Conservation (phyloP, 37 sponge, comb jelly and placozoan genomes). For the Lycopodina hypogea region DNA sequence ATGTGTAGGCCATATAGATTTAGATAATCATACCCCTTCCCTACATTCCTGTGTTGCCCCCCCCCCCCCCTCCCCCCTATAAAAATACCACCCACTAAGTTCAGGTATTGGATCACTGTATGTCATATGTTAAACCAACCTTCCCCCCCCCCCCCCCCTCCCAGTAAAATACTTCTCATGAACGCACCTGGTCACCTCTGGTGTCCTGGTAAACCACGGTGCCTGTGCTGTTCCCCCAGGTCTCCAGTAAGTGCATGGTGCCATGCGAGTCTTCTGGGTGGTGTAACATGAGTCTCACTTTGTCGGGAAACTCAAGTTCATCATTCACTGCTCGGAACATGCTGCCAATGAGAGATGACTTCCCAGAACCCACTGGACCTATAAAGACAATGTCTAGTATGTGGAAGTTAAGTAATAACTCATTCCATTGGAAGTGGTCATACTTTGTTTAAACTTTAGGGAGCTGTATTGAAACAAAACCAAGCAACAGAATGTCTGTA, state of each 20-base stretch:
- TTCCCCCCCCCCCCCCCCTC: neutral
- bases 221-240: slow-evolving; percentile 50
- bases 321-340: slow-evolving; percentile 73
- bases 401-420: neutral
- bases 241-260: slow-evolving; percentile 86
- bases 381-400: slow-evolving; percentile 79
- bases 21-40: neutral
- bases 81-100: no score
- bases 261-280: slow-evolving; percentile 79
- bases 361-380: slow-evolving; percentile 90
- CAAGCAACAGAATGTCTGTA: neutral
- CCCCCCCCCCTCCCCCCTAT: neutral
- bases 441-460: neutral
- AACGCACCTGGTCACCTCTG: slow-evolving; percentile 81
- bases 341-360: slow-evolving; percentile 89
- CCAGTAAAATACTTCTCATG: neutral
- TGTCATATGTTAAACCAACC: no score
- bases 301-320: slow-evolving; percentile 58
- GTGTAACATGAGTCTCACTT: slow-evolving; percentile 59
- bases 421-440: no score
- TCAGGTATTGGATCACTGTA: no score
- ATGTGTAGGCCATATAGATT: neutral
- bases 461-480: neutral
- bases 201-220: slow-evolving; percentile 90
- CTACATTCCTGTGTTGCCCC: neutral